These are phyloP conservation scores for Drosophila yooni DNA, from an alignment of 2,888 invertebrate species.

Conservation along the genomic window DNA sequence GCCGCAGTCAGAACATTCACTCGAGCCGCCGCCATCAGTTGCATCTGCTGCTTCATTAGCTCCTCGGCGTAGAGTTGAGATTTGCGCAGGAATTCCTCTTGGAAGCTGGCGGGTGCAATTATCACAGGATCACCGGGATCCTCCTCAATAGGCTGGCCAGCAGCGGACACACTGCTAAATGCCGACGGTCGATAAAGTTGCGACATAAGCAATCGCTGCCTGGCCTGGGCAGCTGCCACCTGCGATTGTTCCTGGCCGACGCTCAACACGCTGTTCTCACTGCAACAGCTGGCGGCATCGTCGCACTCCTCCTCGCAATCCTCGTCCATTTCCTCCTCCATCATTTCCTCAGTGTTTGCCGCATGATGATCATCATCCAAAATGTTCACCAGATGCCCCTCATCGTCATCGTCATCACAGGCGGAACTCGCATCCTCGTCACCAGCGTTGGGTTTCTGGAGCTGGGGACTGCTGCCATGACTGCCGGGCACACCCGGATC, in stretches of 20 bases:
- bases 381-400: slow-evolving; percentile 59
- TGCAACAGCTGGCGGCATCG: slow-evolving; percentile 88
- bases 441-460: slow-evolving; percentile 54
- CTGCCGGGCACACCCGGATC: slow-evolving; percentile 40
- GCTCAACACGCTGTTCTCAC: slow-evolving; percentile 92
- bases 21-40: slow-evolving; percentile 84
- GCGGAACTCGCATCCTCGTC: slow-evolving; percentile 41
- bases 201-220: slow-evolving; percentile 71
- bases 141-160: slow-evolving; percentile 5
- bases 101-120: slow-evolving; percentile 72
- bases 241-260: slow-evolving; percentile 89
- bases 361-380: slow-evolving; percentile 16
- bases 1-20: slow-evolving; percentile 82
- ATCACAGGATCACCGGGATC: slow-evolving; percentile 41
- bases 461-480: slow-evolving; percentile 82
- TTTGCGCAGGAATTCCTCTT: slow-evolving; percentile 85
- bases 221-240: slow-evolving; percentile 66
- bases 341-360: slow-evolving; percentile 14
- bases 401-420: slow-evolving; percentile 44
- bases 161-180: slow-evolving; percentile 56
- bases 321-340: slow-evolving; percentile 53
- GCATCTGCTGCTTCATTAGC: slow-evolving; percentile 85
- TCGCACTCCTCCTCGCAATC: slow-evolving; percentile 61
- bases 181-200: slow-evolving; percentile 71
- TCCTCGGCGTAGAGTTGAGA: slow-evolving; percentile 85